phyloP scores from a whole-genome alignment of 2,797 vertebrate genomes.

The Hippocampus kuda region DNA sequence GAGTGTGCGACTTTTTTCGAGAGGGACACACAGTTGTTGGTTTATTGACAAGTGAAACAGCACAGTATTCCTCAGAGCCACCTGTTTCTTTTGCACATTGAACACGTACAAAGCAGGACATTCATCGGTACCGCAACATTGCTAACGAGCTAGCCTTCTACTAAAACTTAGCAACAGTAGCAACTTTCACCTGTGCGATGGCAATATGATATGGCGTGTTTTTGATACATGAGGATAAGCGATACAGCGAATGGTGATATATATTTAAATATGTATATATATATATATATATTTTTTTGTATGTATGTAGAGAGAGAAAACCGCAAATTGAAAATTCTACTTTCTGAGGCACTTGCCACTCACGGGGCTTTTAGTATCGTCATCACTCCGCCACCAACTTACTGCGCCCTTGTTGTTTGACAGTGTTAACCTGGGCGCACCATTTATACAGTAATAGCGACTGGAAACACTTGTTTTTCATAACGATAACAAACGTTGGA shows the following conservation, averaged over 20 bases:
- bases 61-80: not conserved
- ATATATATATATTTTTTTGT: too few relatives aligned
- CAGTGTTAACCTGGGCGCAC: not conserved
- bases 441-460: not conserved
- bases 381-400: not conserved
- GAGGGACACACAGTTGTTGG: not conserved
- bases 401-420: not conserved
- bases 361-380: not conserved
- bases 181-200: too few relatives aligned
- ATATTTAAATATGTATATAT: too few relatives aligned
- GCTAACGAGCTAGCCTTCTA: not conserved
- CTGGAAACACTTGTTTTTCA: not conserved
- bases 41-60: not conserved
- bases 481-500: not conserved
- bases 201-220: too few relatives aligned
- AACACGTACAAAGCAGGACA: not conserved
- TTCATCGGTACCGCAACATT: not conserved
- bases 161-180: too few relatives aligned
- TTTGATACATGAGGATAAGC: too few relatives aligned
- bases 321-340: not conserved
- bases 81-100: slow-evolving; percentile 8
- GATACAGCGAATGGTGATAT: too few relatives aligned
- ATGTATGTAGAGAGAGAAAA: too few relatives aligned
- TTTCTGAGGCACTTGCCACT: not conserved
- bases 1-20: not conserved